Evolutionary conservation across 2,113 vertebrate genomes (phyloP).

Genomic region (Chionodraco myersi): DNA sequence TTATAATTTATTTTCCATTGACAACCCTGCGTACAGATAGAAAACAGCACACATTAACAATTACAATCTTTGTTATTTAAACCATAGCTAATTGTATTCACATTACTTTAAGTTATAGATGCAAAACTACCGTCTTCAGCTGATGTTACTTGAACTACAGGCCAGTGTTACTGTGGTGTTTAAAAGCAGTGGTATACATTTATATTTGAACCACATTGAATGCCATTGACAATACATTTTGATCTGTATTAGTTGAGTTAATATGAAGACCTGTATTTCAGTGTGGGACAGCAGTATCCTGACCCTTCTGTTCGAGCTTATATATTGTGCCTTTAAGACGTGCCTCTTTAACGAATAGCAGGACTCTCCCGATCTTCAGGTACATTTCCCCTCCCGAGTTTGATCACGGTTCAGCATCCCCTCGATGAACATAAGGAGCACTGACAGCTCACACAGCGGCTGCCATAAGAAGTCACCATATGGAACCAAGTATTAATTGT

Average conservation of each 20-base stretch:
- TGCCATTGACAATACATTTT: not conserved
- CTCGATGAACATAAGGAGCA: not conserved
- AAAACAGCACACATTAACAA: not conserved
- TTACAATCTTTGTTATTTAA: not conserved
- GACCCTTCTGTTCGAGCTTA: not conserved
- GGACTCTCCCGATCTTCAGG: constrained; percentile 12
- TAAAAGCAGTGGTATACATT: not conserved
- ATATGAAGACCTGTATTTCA: not conserved
- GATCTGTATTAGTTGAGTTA: not conserved
- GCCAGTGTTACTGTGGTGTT: not conserved
- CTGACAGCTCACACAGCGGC: constrained; percentile 23
- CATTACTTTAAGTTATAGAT: not conserved
- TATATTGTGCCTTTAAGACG: not conserved
- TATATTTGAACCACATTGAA: not conserved
- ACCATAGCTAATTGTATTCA: not conserved
- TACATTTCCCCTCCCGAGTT: constrained; percentile 17
- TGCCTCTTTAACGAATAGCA: not conserved
- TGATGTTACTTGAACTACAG: not conserved
- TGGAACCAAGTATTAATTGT: constrained; percentile 68
- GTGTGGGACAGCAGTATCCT: not conserved
- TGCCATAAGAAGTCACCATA: constrained; percentile 45
- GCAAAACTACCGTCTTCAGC: not conserved
- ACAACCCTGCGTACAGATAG: not conserved
- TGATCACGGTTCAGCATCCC: constrained; percentile 29
- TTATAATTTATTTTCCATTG: not conserved